Conservation (phyloP, 2,797 vertebrate genomes). For the Petrocephalus schoutedeni region DNA sequence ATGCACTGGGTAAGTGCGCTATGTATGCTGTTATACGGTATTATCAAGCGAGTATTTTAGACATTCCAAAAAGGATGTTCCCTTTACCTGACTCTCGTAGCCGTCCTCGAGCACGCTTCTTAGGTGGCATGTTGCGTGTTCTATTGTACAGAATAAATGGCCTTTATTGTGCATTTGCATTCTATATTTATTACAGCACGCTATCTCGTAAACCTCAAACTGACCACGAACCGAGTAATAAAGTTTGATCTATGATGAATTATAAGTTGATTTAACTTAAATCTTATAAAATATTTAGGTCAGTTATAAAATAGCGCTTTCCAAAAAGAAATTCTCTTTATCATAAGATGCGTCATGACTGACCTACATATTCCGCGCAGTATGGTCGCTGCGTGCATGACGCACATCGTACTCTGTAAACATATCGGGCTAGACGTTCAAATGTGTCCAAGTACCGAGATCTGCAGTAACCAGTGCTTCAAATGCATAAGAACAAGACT, state of each 20-base stretch:
- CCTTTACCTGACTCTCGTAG: slow-evolving; percentile 37
- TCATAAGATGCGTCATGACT: background rate
- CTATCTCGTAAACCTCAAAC: background rate
- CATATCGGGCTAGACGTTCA: background rate
- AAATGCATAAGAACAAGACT: background rate
- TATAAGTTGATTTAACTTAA: background rate
- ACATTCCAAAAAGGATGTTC: background rate
- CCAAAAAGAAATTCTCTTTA: background rate
- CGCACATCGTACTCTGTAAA: background rate
- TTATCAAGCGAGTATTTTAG: background rate
- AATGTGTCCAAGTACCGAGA: background rate
- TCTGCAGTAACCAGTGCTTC: background rate
- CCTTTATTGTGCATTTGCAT: background rate
- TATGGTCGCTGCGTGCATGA: background rate
- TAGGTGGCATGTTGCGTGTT: slow-evolving; percentile 65
- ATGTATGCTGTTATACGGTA: background rate
- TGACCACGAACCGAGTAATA: background rate
- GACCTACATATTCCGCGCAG: background rate
- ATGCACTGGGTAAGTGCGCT: background rate
- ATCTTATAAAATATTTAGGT: background rate
- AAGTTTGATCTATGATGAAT: background rate
- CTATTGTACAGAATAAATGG: background rate
- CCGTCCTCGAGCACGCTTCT: slow-evolving; percentile 46
- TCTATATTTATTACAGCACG: background rate
- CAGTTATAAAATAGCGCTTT: background rate